Base-by-base conservation (phyloP, 1,140 invertebrate species). In the Zophobas morio region DNA sequence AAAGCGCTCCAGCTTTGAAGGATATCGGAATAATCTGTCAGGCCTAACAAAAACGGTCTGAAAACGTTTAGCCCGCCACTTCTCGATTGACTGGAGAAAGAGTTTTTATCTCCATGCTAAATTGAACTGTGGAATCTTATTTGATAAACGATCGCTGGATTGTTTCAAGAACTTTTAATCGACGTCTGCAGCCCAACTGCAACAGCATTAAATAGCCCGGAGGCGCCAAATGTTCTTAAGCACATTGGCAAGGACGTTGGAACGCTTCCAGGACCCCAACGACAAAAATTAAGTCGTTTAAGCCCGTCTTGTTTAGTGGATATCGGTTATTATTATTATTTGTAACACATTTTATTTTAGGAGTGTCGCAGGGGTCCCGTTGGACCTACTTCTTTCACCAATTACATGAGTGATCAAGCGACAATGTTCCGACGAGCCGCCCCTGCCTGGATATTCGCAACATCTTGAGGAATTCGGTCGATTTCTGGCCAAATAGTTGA, bases 141-240 rank as follows among this genome's bases (percentile, higher is more conserved):
- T 20, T 51, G 49, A 51, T 51, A n/a, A 51, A 51, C n/a, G 49
- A 51, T 20, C n/a, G 3, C 4, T n/a, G 20, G 20, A 51, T 2
- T 51, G 4, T 2, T 5, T 20, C 49, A 51, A 2, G 20, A 51
- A 20, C 20, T 20, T 20, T 20, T 20, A 20, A 20, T 20, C 20
- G 20, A 20, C 20, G 34, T 3, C 2, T 8, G 49, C 49, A n/a
- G 49, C 20, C 20, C 20, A 51, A 54, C 32, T 54, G 53, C 53
- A 54, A 35, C 53, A 36, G 56, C 36, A 36, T n/a, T 60, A 39
- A 60, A 60, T 60, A 36, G 36, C 56, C 37, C 37, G 4, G 37
- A 60, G 56, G 56, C 56, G 56, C 56, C 56, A 60, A 60, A 60
- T 60, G 35, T 60, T 60, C 56, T 60, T 60, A 36, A 60, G 8